Percentiles rank a stretch among this genome's conserved stretches.
Evolutionary conservation across 2,797 vertebrate species (phyloP).

Genomic region (Tarsius wallacei): DNA sequence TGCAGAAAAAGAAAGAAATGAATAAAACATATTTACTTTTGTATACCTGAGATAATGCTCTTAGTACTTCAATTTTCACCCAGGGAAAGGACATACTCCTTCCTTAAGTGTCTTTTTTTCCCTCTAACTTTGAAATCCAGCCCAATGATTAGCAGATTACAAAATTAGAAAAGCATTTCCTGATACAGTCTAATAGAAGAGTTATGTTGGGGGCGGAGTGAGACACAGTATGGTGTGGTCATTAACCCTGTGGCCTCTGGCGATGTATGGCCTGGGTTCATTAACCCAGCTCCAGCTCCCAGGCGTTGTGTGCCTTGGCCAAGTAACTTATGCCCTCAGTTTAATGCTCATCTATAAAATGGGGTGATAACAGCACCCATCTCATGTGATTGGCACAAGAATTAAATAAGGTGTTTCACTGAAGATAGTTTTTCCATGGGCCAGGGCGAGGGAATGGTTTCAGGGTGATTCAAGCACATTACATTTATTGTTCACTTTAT

Average conservation of each 20-base stretch:
- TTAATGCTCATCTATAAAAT: conserved; percentile 1
- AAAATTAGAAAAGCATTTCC: not conserved
- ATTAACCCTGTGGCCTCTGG: not conserved
- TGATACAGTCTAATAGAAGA: not conserved
- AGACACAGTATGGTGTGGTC: not conserved
- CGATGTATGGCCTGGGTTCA: not conserved
- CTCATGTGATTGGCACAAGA: not conserved
- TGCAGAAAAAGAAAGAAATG: not conserved
- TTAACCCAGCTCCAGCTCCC: not conserved
- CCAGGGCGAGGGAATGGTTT: too few relatives aligned
- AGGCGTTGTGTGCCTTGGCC: not conserved
- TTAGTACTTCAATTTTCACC: conserved; percentile 19
- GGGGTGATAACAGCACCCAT: not conserved
- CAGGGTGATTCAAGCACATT: too few relatives aligned
- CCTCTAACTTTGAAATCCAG: conserved; percentile 55
- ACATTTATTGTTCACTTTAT: too few relatives aligned
- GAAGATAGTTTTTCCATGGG: too few relatives aligned
- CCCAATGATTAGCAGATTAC: not conserved
- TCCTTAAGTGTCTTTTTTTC: not conserved
- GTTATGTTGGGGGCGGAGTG: not conserved
- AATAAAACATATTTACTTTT: not conserved
- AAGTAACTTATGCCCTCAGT: not conserved
- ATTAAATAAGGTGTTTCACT: not conserved
- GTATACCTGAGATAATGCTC: not conserved
- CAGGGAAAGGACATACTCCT: not conserved